Evolutionary conservation across 2,113 vertebrate species (phyloP), one percentile per base, ranked within the genome.

Genomic region (Acanthisitta chloris): DNA sequence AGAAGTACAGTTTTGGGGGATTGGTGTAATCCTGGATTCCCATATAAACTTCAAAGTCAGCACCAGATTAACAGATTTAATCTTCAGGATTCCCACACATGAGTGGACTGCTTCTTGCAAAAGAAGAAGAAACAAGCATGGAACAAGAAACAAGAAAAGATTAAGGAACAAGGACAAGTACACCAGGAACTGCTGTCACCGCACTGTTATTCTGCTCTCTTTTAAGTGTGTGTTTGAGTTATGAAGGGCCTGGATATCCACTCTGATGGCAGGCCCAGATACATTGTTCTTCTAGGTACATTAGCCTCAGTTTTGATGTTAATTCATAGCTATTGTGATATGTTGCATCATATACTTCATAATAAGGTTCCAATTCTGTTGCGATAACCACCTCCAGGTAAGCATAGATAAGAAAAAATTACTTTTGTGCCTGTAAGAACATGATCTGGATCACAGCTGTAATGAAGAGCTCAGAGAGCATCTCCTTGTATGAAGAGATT

Each of bases 181-280:
- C 4, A n/a, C 7, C 17, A 69, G 51, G 58, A 66, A 12, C 28
- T 73, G 36, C 17, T 77, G 40, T 40, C 10, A 9, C 21, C 10
- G 7, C 8, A 3, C 14, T 23, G 43, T 76, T 57, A 43, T 2
- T 0, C 9, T 78, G 28, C 9, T 6, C 26, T 83, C 13, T 33
- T 88, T 73, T 73, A 43, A 80, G 38, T 4, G 14, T 54, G 28
- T 18, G 15, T 72, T 65, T 69, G 34, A 62, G 17, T 54, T 73
- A 29, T 12, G 24, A 73, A 58, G 8, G 33, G 16, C 4, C 8
- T 81, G 49, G 40, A 15, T 24, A n/a, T 25, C 12, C 0, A 0
- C 31, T 77, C 9, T 49, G 64, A 45, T n/a, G 7, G 11, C 15
- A 77, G 40, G 6, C 15, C 10, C 15, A 72, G 21, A n/a, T 6